Evolutionary conservation across 2,797 vertebrate species (phyloP), one percentile per base, ranked within the genome.

Genomic region (Anguilla obscura): DNA sequence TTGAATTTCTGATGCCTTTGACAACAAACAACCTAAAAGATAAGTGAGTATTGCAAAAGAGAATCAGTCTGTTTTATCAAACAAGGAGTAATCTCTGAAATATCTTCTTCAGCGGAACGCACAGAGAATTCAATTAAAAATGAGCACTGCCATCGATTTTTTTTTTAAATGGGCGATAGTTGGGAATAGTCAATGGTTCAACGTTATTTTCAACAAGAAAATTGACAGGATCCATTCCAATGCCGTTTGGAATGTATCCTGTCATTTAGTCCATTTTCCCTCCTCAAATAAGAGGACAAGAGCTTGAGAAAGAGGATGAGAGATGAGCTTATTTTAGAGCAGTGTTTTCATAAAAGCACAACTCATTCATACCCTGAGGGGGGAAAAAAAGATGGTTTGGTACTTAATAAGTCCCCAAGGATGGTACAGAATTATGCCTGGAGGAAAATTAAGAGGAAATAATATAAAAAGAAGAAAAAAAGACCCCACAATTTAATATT

Each of bases 401-500:
- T 58, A 84, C 27, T 48, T 87, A 87, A 66, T 56, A 50, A 66
- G n/a, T 87, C 79, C 86, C 80, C 74, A 80, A 87, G 86, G 86
- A 58, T 54, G n/a, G 33, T 87, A 80, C 74, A 86, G 14, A n/a
- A 56, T 40, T 60, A 33, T 58, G 52, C 86, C 86, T 36, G 48
- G 69, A 58, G 69, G 71, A 80, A 87, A 58, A 87, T 87, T 79
- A 58, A 80, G 76, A 79, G 30, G 74, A 86, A 86, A 76, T 56
- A n/a, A 74, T 54, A 36, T 36, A 36, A 36, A 36, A 36, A 36
- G 52, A 54, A 40, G 54, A 87, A 87, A 76, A 36, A 69, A 45
- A 45, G 0, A 27, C 14, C 16, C 4, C 36, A 21, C 18, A 45
- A 80, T 80, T n/a, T 48, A 5, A 80, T 80, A 12, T 66, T 66